Conservation (phyloP, 2,113 vertebrate genomes). For the Carassius gibelio region DNA sequence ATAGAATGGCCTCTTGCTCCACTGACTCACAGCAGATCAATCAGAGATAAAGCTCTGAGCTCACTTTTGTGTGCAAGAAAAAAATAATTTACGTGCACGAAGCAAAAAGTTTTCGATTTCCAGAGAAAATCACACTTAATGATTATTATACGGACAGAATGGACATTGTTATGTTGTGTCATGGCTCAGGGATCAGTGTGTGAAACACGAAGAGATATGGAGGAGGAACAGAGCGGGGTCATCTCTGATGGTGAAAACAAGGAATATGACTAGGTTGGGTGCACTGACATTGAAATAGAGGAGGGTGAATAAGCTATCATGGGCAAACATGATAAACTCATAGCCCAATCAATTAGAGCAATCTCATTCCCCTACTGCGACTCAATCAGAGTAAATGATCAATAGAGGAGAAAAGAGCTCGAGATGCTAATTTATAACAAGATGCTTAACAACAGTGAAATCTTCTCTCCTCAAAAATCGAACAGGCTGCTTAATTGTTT, state of each 20-base stretch:
- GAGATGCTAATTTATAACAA: slow-evolving; percentile 1
- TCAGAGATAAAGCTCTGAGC: slow-evolving; percentile 35
- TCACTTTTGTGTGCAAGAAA: slow-evolving; percentile 19
- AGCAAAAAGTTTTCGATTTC: slow-evolving; percentile 10
- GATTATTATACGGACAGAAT: background rate
- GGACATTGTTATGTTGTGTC: background rate
- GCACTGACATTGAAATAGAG: background rate
- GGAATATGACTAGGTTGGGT: background rate
- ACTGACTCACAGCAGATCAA: slow-evolving; percentile 45
- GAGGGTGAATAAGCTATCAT: slow-evolving; percentile 5
- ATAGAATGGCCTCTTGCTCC: slow-evolving; percentile 23
- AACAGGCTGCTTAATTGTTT: background rate
- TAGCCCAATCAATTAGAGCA: slow-evolving; percentile 34
- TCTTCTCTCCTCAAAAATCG: background rate
- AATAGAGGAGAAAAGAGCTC: slow-evolving; percentile 6
- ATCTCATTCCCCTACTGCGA: slow-evolving; percentile 9
- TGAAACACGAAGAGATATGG: background rate
- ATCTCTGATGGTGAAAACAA: background rate
- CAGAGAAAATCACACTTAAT: slow-evolving; percentile 32
- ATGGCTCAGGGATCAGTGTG: slow-evolving; percentile 1
- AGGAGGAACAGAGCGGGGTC: slow-evolving; percentile 8
- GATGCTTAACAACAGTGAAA: background rate
- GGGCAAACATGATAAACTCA: slow-evolving; percentile 11
- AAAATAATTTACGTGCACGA: background rate
- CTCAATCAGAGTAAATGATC: slow-evolving; percentile 29